Evolutionary conservation across 1,140 invertebrate genomes (phyloP), one percentile per base, ranked within the genome.

Genomic region (Drosophila oshimai): DNA sequence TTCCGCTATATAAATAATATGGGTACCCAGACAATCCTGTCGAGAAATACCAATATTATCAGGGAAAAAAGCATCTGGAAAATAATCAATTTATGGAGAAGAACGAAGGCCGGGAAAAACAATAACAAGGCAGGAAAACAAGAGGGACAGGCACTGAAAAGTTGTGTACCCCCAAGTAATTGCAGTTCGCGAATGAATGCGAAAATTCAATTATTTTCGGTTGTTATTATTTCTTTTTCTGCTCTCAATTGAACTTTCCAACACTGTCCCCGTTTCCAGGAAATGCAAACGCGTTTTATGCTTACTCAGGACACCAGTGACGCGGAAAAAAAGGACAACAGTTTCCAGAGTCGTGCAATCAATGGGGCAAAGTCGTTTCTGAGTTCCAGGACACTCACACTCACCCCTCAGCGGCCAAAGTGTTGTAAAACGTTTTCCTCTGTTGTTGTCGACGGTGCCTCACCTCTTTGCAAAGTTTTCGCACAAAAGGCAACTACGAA

Each of bases 131-230:
- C 10, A 9, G 7, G n/a, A 20, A 24, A 24, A n/a, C n/a, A 33
- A 13, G 31, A 7, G 2, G 20, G 7, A 22, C 33, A 7, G 37
- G 13, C n/a, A 44, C 15, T 29, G 33, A 15, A 55, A 74, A 74
- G 55, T 28, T 54, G 15, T 54, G 9, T 44, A 34, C 33, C 24
- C 41, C 33, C 57, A 46, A 67, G 65, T 80, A 83, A 83, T 83
- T 83, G 68, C 51, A 68, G 55, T 55, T 71, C 60, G 57, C 72
- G 60, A 81, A 60, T 81, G 78, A 83, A 83, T 76, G 54, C 53
- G 69, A 70, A 77, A 83, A 83, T 67, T 83, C 79, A 83, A 83
- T 83, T 83, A 83, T 77, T 77, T 83, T 76, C 51, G 68, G 67
- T 55, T 39, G 67, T 80, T 81, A 68, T 74, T 73, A 49, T 67